Evolutionary conservation across 2,888 invertebrate genomes (phyloP), one percentile per base, ranked within the genome.

Genomic region (Brachycybe producta): DNA sequence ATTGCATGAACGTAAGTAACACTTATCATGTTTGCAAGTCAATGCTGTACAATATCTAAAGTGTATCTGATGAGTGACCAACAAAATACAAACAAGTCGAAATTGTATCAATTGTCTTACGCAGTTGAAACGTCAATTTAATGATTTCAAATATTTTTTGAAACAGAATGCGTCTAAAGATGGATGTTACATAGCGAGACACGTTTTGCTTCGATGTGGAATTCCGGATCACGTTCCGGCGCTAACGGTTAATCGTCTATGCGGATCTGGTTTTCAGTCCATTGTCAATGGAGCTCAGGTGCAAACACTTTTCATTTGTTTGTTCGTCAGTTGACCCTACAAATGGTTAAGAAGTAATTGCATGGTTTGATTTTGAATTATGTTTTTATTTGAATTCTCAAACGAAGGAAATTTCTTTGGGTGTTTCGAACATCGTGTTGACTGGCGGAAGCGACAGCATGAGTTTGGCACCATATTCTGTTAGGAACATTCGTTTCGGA

Each of bases 201-300:
- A 97, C 67, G 81, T 84, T n/a, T 76, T 80, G 0, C 73, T 98
- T 17, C 77, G 81, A 59, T 76, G 79, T 56, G 94, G 92, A 40
- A 79, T 97, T 49, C 90, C 92, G 5, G 69, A 81, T 57, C 82
- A 86, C 39, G 79, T 72, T 53, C 92, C 94, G 1, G 91, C 87
- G 1, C 71, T 90, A 2, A 81, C 82, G 44, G 77, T 98, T 42
- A 98, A 97, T 72, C 74, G 97, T 55, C 74, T 98, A 17, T 98
- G 98, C 67, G 98, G 97, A 15, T 94, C 94, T 27, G 97, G 97
- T 1, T 98, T 98, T 69, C 97, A 98, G 66, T 78, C 97, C 0
- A 73, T 98, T 54, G 78, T 94, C 17, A 90, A 80, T 71, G 86
- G 83, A 48, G 83, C 84, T 32, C 92, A 92, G 75, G 87, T 85